Evolutionary conservation across 2,888 invertebrate genomes (phyloP), one percentile per base, ranked within the genome.

Genomic region (Yponomeuta sedellus): DNA sequence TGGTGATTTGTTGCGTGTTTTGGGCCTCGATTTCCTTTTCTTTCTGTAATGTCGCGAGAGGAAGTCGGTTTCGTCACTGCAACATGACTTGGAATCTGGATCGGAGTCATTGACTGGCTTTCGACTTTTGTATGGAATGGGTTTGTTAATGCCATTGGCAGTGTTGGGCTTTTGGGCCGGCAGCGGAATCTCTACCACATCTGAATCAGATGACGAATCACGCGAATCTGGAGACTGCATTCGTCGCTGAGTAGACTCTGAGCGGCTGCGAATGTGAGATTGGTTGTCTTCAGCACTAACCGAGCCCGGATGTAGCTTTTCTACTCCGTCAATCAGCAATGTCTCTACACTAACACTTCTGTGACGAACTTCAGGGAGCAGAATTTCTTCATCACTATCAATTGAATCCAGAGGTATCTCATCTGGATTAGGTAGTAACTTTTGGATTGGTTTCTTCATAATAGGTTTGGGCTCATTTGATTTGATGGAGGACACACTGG

Each of bases 61-160:
- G 74, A 91, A 91, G 71, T 88, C 86, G 64, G 84, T 82, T 69
- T 86, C 86, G 62, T 86, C 87, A 76, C 88, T 91, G 58, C 85
- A 77, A 70, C 85, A 86, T 5, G 90, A 88, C 25, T 85, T 67
- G 61, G 88, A 86, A 70, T 86, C 88, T 5, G 90, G 88, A 71
- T 85, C 85, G 12, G 87, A 80, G 57, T 81, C 83, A 68, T 78
- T 75, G 44, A 73, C 69, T 75, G 75, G 69, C 71, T 75, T n/a
- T 69, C 66, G 63, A 72, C 22, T 22, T 58, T 10, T 69, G 71
- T 67, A 70, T 68, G 71, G 69, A 67, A 69, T 73, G 59, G 40
- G 10, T 66, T 67, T 10, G 64, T 56, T 69, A 70, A 25, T 52
- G 44, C 61, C 25, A 59, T 59, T 59, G 6, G 10, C 34, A 8